Evolutionary conservation across 2,888 invertebrate genomes (phyloP).

Genomic region (Lysandra coridon): DNA sequence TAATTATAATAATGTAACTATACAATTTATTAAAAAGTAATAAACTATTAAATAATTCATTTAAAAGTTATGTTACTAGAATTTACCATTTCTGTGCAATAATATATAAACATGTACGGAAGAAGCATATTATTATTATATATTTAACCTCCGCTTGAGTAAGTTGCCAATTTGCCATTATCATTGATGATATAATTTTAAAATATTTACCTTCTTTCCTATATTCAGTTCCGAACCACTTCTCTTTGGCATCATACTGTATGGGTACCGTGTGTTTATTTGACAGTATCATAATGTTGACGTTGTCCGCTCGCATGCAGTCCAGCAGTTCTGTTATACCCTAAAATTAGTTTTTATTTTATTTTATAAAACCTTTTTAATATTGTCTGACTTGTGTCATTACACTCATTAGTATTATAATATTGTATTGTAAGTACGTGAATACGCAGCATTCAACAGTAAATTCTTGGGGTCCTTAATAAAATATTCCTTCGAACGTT

Average conservation of each 20-base stretch:
- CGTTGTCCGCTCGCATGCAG: constrained; percentile 82
- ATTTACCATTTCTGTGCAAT: no score
- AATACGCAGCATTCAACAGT: no score
- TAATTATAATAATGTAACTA: no score
- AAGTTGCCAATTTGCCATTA: not conserved
- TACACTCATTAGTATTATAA: no score
- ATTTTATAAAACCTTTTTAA: no score
- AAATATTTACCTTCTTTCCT: constrained; percentile 74
- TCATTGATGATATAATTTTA: not conserved
- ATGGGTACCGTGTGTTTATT: constrained; percentile 77
- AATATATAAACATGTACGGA: not conserved
- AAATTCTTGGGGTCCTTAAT: no score
- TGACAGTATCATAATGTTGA: constrained; percentile 86
- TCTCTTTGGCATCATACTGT: constrained; percentile 84
- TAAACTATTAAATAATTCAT: no score
- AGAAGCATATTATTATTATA: not conserved
- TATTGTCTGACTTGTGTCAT: no score
- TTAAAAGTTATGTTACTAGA: no score
- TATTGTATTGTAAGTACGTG: no score
- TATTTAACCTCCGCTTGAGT: not conserved
- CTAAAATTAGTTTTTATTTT: constrained; percentile 52
- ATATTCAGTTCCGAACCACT: constrained; percentile 93
- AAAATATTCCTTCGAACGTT: no score
- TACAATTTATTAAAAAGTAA: no score
- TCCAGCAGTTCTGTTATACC: constrained; percentile 82